A percentile compares a stretch with the other conserved stretches of the same genome.
Evolutionary conservation across 1,140 invertebrate species (phyloP).

Genomic region (Drosophila kanapiae): DNA sequence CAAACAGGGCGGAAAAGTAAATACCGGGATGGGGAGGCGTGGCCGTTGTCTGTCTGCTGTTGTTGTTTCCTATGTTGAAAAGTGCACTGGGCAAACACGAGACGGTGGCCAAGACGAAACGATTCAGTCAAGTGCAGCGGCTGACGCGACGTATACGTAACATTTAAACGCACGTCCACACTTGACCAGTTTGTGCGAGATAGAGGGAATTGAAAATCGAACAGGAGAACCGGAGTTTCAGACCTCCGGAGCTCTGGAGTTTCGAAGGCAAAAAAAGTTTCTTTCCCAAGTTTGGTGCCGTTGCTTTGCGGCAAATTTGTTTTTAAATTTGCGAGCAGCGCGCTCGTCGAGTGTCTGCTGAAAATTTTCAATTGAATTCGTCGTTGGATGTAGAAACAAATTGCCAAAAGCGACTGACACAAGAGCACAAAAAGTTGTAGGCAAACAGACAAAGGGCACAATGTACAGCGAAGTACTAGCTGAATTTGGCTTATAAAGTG

Average conservation of each 20-base stretch:
- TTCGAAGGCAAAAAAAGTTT: constrained; percentile 42
- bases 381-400: constrained; percentile 76
- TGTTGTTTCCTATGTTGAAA: constrained; percentile 37
- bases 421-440: constrained; percentile 48
- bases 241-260: neutral
- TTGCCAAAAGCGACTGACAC: constrained; percentile 60
- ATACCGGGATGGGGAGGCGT: constrained; percentile 41
- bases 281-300: constrained; percentile 51
- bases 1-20: constrained; percentile 64
- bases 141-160: constrained; percentile 75
- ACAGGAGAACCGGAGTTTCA: constrained; percentile 43
- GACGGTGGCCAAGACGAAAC: constrained; percentile 39
- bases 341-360: constrained; percentile 56
- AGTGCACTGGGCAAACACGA: constrained; percentile 67
- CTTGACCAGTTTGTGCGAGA: constrained; percentile 61
- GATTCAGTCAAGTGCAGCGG: constrained; percentile 61
- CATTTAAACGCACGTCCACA: constrained; percentile 78
- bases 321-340: constrained; percentile 71
- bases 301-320: constrained; percentile 79
- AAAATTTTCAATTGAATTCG: constrained; percentile 78
- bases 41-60: constrained; percentile 36
- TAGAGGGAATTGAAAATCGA: constrained; percentile 59
- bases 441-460: constrained; percentile 76
- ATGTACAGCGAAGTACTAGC: constrained; percentile 27
- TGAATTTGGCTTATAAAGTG: constrained; percentile 81